These are phyloP conservation scores for Schrankia costaestrigalis DNA, from an alignment of 2,888 invertebrate species.

Conservation along the genomic window DNA sequence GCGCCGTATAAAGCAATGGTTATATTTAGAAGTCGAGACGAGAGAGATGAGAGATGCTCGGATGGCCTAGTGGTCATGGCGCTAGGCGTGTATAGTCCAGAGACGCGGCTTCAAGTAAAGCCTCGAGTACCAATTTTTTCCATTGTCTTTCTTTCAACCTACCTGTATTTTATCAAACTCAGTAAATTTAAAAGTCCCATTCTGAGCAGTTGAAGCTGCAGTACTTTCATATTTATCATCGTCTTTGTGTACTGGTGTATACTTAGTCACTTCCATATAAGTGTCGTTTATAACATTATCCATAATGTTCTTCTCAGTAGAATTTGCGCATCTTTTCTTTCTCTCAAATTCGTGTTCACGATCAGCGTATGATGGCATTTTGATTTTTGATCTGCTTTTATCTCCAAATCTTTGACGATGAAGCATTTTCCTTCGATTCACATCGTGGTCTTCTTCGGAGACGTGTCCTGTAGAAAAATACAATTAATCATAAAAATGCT, in stretches of 20 bases:
- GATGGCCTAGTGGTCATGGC: too few species aligned
- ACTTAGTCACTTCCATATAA: too few species aligned
- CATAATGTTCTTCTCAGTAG: constrained; percentile 35
- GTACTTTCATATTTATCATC: constrained; percentile 13
- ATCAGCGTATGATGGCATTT: constrained; percentile 12
- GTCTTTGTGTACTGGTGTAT: too few species aligned
- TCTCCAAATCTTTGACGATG: constrained; percentile 14
- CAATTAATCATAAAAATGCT: not conserved
- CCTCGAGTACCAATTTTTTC: too few species aligned
- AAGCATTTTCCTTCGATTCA: constrained; percentile 9
- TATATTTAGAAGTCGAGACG: too few species aligned
- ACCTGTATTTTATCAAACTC: constrained; percentile 1
- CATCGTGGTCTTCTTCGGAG: constrained; percentile 45
- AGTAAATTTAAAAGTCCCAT: not conserved
- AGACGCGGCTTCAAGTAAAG: too few species aligned
- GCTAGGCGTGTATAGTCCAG: too few species aligned
- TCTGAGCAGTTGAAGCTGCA: constrained; percentile 4
- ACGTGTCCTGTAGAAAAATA: constrained; percentile 19
- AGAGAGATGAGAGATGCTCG: too few species aligned
- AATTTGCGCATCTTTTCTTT: constrained; percentile 43
- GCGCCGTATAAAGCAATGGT: too few species aligned
- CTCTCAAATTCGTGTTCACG: constrained; percentile 30
- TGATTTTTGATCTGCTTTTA: constrained; percentile 18
- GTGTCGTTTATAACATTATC: constrained; percentile 44
- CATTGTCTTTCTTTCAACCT: not conserved